Conservation (phyloP, 2,888 invertebrate species). For the Microdon myrmicae region DNA sequence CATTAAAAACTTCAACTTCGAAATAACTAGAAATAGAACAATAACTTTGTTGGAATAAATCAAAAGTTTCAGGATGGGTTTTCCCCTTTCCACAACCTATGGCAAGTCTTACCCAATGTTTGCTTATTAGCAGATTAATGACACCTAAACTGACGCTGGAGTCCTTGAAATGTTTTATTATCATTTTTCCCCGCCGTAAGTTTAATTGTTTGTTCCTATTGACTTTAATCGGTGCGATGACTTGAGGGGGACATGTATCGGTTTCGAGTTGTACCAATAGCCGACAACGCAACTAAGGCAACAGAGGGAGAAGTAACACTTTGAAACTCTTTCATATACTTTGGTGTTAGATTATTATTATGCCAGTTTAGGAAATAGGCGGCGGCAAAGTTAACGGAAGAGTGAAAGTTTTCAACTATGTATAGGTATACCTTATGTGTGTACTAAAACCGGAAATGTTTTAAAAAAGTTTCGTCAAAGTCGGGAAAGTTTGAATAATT, state of each 20-base stretch:
- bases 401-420: slow-evolving; percentile 49
- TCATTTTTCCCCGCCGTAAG: slow-evolving; percentile 27
- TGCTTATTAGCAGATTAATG: slow-evolving; percentile 53
- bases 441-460: slow-evolving; percentile 52
- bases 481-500: slow-evolving; percentile 53
- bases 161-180: slow-evolving; percentile 28
- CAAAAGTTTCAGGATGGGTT: slow-evolving; percentile 42
- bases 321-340: slow-evolving; percentile 30
- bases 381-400: slow-evolving; percentile 52
- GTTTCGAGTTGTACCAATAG: slow-evolving; percentile 43
- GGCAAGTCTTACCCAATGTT: slow-evolving; percentile 45
- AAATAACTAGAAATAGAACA: too few relatives aligned
- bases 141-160: slow-evolving; percentile 44
- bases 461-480: slow-evolving; percentile 51
- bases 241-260: slow-evolving; percentile 36
- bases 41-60: slow-evolving; percentile 38
- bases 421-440: slow-evolving; percentile 46
- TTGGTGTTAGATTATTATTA: slow-evolving; percentile 48
- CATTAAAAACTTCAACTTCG: too few relatives aligned
- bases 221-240: not conserved
- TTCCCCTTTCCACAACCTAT: slow-evolving; percentile 38
- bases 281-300: slow-evolving; percentile 19
- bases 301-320: slow-evolving; percentile 7
- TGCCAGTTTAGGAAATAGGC: slow-evolving; percentile 50
- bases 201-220: slow-evolving; percentile 38